phyloP scores from a whole-genome alignment of 2,113 vertebrate genomes.

The Donacobius atricapilla region DNA sequence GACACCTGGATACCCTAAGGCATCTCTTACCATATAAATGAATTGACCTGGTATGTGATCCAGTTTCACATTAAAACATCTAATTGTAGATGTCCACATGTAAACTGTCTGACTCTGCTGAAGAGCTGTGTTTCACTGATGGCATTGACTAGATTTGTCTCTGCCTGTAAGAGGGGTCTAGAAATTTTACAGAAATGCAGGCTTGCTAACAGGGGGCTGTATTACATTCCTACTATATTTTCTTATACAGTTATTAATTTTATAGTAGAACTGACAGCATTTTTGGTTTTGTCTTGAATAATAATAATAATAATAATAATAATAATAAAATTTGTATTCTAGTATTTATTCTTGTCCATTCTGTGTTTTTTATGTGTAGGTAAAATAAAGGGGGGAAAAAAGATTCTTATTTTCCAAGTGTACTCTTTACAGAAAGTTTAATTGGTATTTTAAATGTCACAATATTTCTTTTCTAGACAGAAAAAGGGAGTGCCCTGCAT shows the following conservation, averaged over 20 bases:
- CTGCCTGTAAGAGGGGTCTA: background rate
- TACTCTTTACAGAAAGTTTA: background rate
- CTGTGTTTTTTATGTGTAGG: background rate
- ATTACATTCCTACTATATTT: background rate
- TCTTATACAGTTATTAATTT: background rate
- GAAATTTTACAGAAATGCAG: background rate
- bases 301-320: background rate
- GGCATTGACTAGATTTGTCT: background rate
- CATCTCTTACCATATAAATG: background rate
- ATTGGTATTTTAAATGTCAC: background rate
- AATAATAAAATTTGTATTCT: background rate
- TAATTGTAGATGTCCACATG: background rate
- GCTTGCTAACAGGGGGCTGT: background rate
- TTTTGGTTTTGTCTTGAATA: background rate
- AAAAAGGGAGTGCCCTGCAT: conserved; percentile 95
- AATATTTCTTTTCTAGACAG: conserved; percentile 79
- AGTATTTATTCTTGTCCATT: background rate
- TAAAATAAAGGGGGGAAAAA: background rate
- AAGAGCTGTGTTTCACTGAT: background rate
- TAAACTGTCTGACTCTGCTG: background rate
- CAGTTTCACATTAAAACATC: background rate
- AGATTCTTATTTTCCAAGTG: background rate
- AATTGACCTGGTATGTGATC: background rate
- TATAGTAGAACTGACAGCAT: background rate
- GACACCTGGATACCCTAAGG: background rate